phyloP scores from a whole-genome alignment of 2,113 vertebrate genomes.

The Petrocephalus microphthalmus region DNA sequence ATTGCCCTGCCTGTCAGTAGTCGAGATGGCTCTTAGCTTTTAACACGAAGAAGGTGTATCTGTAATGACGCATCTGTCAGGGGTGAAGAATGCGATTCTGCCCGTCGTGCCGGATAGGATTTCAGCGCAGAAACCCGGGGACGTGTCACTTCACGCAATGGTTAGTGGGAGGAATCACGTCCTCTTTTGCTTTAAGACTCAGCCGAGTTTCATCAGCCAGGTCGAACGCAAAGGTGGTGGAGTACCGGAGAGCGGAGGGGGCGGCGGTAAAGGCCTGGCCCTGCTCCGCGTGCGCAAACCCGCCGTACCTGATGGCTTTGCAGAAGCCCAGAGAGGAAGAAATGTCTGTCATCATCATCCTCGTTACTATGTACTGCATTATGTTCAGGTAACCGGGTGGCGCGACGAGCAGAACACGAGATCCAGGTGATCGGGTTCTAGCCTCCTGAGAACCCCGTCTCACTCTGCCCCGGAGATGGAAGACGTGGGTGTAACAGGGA shows the following conservation, averaged over 20 bases:
- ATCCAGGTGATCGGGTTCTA: background rate
- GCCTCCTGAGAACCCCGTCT: background rate
- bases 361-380: background rate
- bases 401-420: background rate
- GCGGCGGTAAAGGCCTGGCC: background rate
- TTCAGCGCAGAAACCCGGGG: background rate
- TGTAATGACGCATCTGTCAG: background rate
- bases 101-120: background rate
- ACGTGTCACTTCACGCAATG: background rate
- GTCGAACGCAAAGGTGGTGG: background rate
- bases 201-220: background rate
- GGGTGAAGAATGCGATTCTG: constrained; percentile 7
- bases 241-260: background rate
- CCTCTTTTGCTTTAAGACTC: background rate
- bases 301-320: background rate
- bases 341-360: background rate
- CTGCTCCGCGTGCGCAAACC: background rate
- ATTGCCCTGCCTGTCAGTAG: background rate
- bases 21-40: background rate
- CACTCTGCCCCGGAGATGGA: background rate
- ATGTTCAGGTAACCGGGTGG: background rate
- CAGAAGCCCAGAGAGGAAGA: background rate
- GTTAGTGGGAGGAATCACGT: background rate
- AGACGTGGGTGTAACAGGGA: background rate
- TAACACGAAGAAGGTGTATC: background rate